Evolutionary conservation across 2,888 invertebrate species (phyloP).

Genomic region (Drosophila diplacantha): DNA sequence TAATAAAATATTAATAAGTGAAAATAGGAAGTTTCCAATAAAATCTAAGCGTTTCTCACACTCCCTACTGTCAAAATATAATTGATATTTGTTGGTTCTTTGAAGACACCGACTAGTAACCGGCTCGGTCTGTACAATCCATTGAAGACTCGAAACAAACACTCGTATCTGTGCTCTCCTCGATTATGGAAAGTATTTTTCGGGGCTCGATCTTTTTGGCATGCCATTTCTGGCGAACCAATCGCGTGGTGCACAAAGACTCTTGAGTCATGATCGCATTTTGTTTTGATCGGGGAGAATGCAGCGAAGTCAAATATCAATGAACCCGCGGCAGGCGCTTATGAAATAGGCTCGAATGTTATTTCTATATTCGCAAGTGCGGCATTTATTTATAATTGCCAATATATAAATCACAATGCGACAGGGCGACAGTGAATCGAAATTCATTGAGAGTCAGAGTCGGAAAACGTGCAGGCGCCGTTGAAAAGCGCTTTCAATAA

Average conservation of each 20-base stretch:
- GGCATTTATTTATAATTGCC: constrained; percentile 50
- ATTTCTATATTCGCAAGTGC: constrained; percentile 28
- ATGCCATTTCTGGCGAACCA: constrained; percentile 2
- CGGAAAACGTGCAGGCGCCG: constrained; percentile 52
- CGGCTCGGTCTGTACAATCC: not conserved
- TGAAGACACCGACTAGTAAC: not conserved
- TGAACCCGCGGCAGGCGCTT: constrained; percentile 56
- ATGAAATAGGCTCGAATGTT: constrained; percentile 63
- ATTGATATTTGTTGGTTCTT: not conserved
- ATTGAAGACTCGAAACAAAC: not conserved
- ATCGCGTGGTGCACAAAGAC: constrained; percentile 27
- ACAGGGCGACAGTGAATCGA: constrained; percentile 33
- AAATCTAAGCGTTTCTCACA: not conserved
- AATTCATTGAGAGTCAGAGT: constrained; percentile 64
- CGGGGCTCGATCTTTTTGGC: not conserved
- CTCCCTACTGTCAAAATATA: too few relatives aligned
- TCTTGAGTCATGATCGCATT: constrained; percentile 26
- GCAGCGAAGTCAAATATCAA: constrained; percentile 63
- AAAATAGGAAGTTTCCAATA: not conserved
- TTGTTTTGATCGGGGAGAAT: constrained; percentile 25
- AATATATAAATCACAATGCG: constrained; percentile 26
- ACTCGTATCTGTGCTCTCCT: constrained; percentile 1
- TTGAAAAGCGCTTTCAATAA: constrained; percentile 40
- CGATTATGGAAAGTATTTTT: constrained; percentile 11
- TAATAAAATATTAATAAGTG: not conserved